Base-by-base conservation (phyloP, 2,888 invertebrate genomes). In the Opisthograptis luteolata region DNA sequence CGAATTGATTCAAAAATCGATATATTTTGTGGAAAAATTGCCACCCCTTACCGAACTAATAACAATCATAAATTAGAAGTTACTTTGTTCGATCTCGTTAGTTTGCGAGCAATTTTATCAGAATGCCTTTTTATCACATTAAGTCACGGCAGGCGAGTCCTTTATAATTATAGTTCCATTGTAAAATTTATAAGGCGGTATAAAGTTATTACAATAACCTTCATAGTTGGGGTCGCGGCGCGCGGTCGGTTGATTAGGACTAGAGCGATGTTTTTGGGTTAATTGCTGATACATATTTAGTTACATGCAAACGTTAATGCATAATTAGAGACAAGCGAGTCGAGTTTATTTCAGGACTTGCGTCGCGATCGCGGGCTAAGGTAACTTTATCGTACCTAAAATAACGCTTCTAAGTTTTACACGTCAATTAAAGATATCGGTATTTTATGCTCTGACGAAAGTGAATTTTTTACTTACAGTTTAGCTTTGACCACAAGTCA, bases 121-220 rank as follows among this genome's bases (percentile, higher is more conserved):
- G 60, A 58, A 55, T 45, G 44, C 55, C 41, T 45, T 56, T 63
- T 78, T 80, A 80, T 77, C 78, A 70, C 71, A 57, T 34, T 39
- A 37, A 70, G 76, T 79, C 79, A 78, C 79, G 77, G 45, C 61
- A 73, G 55, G 58, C 17, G 43, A 36, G 28, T 62, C 12, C 60
- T 36, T 57, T 53, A 46, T 70, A 73, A 73, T 70, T 62, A 67
- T 58, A 56, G 62, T 55, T 39, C 43, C 46, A 58, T 45, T 54
- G 54, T 61, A 57, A 64, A 51, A 59, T 70, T 69, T 64, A 72
- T 60, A 55, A 58, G 36, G 46, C 34, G 44, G 55, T 55, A 70
- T 72, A 62, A 70, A 66, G 67, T 60, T 62, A 69, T 66, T 64
- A 60, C n/a, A n/a, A n/a, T 50, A 60, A 60, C 48, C 44, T 61